Evolutionary conservation across 1,140 invertebrate species (phyloP).

Genomic region (Gryllus bimaculatus): DNA sequence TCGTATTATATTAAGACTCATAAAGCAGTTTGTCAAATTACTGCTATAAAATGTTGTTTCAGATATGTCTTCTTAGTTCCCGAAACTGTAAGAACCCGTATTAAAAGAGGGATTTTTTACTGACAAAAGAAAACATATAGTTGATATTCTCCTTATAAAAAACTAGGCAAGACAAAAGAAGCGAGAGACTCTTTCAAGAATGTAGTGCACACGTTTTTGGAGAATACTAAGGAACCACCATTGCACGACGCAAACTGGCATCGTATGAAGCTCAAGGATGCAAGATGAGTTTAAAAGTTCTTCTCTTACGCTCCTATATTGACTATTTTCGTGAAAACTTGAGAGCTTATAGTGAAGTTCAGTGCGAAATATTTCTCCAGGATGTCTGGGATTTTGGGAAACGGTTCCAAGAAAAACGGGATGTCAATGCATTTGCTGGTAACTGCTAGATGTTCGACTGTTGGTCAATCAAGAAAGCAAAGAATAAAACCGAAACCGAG

Average conservation of each 20-base stretch:
- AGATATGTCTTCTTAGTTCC: conserved; percentile 29
- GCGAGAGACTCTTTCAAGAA: conserved; percentile 11
- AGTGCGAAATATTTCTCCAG: too few species aligned
- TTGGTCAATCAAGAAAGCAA: too few species aligned
- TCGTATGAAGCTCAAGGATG: conserved; percentile 13
- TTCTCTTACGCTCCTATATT: too few species aligned
- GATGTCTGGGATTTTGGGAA: too few species aligned
- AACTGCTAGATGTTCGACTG: too few species aligned
- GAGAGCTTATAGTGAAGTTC: too few species aligned
- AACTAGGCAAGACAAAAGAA: background rate
- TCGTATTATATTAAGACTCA: conserved; percentile 33
- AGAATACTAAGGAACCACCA: conserved; percentile 9
- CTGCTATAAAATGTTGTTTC: conserved; percentile 30
- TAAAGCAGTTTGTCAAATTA: conserved; percentile 32
- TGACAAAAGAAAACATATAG: too few species aligned
- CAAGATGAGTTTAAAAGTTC: too few species aligned
- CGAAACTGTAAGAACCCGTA: conserved; percentile 6
- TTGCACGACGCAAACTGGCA: background rate
- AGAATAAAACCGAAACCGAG: too few species aligned
- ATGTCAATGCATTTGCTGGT: too few species aligned
- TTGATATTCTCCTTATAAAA: background rate
- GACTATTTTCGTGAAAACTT: too few species aligned
- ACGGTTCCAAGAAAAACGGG: too few species aligned
- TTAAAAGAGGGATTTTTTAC: background rate
- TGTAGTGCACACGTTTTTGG: conserved; percentile 9